A percentile compares a stretch with the other conserved stretches of the same genome.
These are phyloP conservation scores for Beroe forskalii DNA, from an alignment of 37 sponge, comb jelly and placozoan genomes.

Conservation along the genomic window DNA sequence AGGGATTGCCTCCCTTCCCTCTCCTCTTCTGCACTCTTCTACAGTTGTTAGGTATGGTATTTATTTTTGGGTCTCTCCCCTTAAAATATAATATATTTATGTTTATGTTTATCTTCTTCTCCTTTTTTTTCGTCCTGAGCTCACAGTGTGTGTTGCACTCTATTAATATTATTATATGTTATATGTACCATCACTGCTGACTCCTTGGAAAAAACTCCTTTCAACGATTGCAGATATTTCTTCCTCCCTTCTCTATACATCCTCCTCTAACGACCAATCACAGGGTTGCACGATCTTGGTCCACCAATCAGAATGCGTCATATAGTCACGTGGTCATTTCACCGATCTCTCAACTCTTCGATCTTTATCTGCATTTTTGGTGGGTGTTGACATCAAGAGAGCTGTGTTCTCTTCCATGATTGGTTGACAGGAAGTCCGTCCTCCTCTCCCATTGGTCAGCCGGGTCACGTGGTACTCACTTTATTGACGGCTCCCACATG, in stretches of 20 bases:
- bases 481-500: no score
- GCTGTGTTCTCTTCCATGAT: neutral
- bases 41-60: no score
- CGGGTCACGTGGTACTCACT: no score
- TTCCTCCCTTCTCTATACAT: neutral
- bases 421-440: no score
- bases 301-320: neutral
- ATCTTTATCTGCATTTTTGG: conserved; percentile 44
- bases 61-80: no score
- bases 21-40: no score
- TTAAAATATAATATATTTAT: no score
- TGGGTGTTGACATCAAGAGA: conserved; percentile 33
- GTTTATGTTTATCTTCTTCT: no score
- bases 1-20: no score
- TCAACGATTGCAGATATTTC: conserved; percentile 39
- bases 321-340: neutral
- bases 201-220: conserved; percentile 51
- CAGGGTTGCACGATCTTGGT: neutral
- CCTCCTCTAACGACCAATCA: neutral
- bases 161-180: neutral
- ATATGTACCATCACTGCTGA: neutral
- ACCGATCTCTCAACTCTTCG: neutral
- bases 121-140: no score
- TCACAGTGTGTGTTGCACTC: neutral
- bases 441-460: no score